Percentiles rank a stretch among this genome's conserved stretches.
These are phyloP conservation scores for Leptinotarsa peninsularis DNA, from an alignment of 2,888 invertebrate genomes.

Conservation along the genomic window DNA sequence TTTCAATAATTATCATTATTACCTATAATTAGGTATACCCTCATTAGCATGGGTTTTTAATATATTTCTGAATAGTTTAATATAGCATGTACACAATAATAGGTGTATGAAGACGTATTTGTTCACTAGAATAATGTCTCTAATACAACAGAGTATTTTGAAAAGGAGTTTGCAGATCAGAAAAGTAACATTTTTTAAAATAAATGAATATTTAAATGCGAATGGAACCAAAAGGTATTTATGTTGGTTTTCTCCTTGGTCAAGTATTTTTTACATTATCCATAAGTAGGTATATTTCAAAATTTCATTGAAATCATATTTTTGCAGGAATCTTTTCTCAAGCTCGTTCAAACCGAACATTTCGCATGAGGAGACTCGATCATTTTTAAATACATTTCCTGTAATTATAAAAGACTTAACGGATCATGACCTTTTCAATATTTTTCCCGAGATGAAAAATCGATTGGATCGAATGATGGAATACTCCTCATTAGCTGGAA, in stretches of 20 bases:
- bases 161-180: neutral
- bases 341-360: neutral
- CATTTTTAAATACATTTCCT: conserved; percentile 4
- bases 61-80: no score
- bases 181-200: neutral
- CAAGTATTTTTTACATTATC: neutral
- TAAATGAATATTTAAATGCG: neutral
- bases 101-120: no score
- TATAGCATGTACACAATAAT: no score
- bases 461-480: conserved; percentile 17
- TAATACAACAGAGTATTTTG: neutral
- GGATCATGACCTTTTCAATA: neutral
- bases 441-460: conserved; percentile 17
- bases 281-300: no score
- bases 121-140: neutral
- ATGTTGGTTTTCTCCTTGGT: neutral
- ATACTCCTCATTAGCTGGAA: conserved; percentile 17
- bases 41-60: no score
- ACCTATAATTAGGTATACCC: no score
- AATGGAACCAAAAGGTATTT: neutral
- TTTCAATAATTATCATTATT: no score
- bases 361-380: neutral
- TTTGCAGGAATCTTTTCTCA: neutral
- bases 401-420: conserved; percentile 15
- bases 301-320: neutral